A percentile compares a stretch with the other conserved stretches of the same genome.
Evolutionary conservation across 2,888 invertebrate genomes (phyloP).

Genomic region (Mactromeris polynyma): DNA sequence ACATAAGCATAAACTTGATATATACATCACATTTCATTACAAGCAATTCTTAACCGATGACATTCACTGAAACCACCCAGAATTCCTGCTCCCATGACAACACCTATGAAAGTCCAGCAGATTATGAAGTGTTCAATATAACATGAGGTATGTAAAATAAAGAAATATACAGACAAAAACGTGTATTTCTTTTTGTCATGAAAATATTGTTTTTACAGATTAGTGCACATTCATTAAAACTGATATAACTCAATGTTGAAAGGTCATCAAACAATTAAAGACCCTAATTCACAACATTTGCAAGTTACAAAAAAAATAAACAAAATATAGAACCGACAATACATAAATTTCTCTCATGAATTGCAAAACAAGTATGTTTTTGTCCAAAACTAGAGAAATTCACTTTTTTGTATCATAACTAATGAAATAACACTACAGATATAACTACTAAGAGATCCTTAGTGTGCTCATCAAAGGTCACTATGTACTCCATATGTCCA

Average conservation of each 20-base stretch:
- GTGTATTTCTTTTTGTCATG: background rate
- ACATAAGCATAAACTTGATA: background rate
- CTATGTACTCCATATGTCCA: background rate
- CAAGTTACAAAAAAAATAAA: background rate
- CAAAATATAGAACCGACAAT: constrained; percentile 8
- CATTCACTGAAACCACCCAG: background rate
- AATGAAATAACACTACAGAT: background rate
- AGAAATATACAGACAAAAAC: background rate
- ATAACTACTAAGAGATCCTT: background rate
- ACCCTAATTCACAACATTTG: background rate
- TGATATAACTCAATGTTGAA: background rate
- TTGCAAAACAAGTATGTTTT: background rate
- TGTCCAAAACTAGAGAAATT: background rate
- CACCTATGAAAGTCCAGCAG: background rate
- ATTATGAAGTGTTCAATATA: background rate
- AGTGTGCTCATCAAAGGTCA: background rate
- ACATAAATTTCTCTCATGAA: background rate
- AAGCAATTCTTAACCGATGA: background rate
- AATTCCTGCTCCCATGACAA: background rate
- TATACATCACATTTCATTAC: background rate
- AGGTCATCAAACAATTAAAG: background rate
- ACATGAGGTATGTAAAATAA: background rate
- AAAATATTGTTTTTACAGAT: background rate
- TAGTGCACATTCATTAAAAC: background rate
- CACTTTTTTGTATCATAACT: background rate